Conservation (phyloP, 2,888 invertebrate species). For the Mesoligia furuncula region DNA sequence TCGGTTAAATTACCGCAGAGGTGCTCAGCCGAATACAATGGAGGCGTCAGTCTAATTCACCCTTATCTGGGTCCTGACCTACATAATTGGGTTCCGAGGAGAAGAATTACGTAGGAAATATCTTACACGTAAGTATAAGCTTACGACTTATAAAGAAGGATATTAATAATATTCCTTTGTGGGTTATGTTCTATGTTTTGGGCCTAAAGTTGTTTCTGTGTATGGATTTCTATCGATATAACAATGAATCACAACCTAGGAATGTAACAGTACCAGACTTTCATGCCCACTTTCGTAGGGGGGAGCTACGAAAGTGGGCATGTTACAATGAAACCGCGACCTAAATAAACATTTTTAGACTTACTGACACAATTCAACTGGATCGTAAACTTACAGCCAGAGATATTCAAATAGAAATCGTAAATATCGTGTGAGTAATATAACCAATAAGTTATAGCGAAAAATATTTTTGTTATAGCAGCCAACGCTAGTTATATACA, state of each 20-base stretch:
- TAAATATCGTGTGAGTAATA: conserved; percentile 31
- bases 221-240: conserved; percentile 4
- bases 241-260: conserved; percentile 15
- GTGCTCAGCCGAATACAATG: conserved; percentile 76
- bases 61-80: conserved; percentile 60
- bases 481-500: not conserved
- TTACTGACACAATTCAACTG: conserved; percentile 24
- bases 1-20: conserved; percentile 70
- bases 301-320: too few species aligned
- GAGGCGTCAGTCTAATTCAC: conserved; percentile 71
- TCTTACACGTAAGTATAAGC: conserved; percentile 8
- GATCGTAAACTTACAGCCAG: conserved; percentile 15
- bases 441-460: conserved; percentile 32
- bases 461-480: conserved; percentile 43
- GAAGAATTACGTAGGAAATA: conserved; percentile 40
- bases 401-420: conserved; percentile 29
- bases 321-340: conserved; percentile 8
- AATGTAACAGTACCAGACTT: conserved; percentile 25
- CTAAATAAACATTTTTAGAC: conserved; percentile 39
- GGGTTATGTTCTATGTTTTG: not conserved
- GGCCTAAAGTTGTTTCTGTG: not conserved
- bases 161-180: conserved; percentile 31
- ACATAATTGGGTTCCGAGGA: conserved; percentile 52
- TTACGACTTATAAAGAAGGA: conserved; percentile 4
- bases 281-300: conserved; percentile 34